Evolutionary conservation across 2,888 invertebrate genomes (phyloP), one percentile per base, ranked within the genome.

Genomic region (Nineta flava): DNA sequence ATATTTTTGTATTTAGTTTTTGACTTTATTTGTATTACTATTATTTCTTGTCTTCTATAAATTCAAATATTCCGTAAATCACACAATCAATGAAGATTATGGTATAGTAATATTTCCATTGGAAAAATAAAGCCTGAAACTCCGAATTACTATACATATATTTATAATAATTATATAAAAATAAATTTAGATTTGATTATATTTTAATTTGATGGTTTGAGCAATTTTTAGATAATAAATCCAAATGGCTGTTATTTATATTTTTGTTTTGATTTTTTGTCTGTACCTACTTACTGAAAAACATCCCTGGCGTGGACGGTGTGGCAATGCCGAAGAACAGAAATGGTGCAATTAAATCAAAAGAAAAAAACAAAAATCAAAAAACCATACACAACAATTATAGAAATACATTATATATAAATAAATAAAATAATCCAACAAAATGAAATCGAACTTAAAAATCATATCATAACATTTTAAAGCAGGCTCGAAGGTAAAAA

Each of bases 281-380:
- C 26, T 26, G 26, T 56, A 69, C 71, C 73, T 78, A 79, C 79
- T 79, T 79, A 79, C 79, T 75, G 77, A 74, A 74, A 76, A 78
- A 76, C 79, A 81, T 79, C 80, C 82, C 82, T 80, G 72, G 60
- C 72, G 55, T 59, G 57, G 62, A 50, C 16, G 50, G 49, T 41
- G 50, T 44, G 55, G 62, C 65, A 60, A 64, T 74, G 73, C 74
- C 73, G 73, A 74, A 72, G 69, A 67, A 77, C 74, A 69, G 66
- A 71, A 70, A 75, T 72, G 79, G 79, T 79, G 79, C 79, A 77
- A 71, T 76, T 69, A 75, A 76, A 66, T 59, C 63, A 61, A 76
- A 77, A 75, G 76, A 77, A 75, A 71, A 72, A 58, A 59, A 58
- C 57, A 58, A 56, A 58, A 57, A 55, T 57, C 55, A 57, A 53